A percentile compares a stretch with the other conserved stretches of the same genome.
phyloP scores from a whole-genome alignment of 2,888 invertebrate species.

The Ennomos erosarius region DNA sequence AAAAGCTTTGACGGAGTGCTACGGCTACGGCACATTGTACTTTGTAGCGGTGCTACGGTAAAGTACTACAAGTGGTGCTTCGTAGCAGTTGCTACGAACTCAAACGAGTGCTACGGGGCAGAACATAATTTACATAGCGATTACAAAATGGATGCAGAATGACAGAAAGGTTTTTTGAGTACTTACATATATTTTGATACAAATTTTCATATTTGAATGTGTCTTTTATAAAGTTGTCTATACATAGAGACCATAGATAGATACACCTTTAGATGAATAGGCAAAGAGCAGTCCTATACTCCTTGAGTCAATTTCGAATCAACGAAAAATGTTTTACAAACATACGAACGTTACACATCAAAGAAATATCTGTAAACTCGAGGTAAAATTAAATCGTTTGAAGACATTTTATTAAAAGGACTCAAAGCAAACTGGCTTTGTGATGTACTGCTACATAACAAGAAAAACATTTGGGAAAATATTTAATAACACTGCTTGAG shows the following conservation, averaged over 20 bases:
- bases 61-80: not conserved
- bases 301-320: slow-evolving; percentile 2
- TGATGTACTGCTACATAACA: slow-evolving; percentile 14
- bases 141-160: too few species aligned
- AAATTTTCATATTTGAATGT: too few species aligned
- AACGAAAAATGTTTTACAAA: slow-evolving; percentile 12
- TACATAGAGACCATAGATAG: too few species aligned
- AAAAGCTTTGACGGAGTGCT: slow-evolving; percentile 3
- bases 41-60: slow-evolving; percentile 5
- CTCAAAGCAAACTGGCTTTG: slow-evolving; percentile 21
- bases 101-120: slow-evolving; percentile 1
- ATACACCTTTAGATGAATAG: slow-evolving; percentile 1
- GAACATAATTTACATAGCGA: not conserved
- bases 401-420: slow-evolving; percentile 30
- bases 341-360: slow-evolving; percentile 20
- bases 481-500: slow-evolving; percentile 23
- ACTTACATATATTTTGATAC: too few species aligned
- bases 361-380: slow-evolving; percentile 22
- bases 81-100: slow-evolving; percentile 8
- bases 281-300: not conserved
- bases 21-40: not conserved
- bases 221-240: too few species aligned
- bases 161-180: too few species aligned
- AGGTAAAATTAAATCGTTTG: slow-evolving; percentile 31
- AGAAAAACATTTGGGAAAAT: slow-evolving; percentile 25